A percentile compares a stretch with the other conserved stretches of the same genome.
Evolutionary conservation across 2,888 invertebrate species (phyloP).

Genomic region (Dilophus febrilis): DNA sequence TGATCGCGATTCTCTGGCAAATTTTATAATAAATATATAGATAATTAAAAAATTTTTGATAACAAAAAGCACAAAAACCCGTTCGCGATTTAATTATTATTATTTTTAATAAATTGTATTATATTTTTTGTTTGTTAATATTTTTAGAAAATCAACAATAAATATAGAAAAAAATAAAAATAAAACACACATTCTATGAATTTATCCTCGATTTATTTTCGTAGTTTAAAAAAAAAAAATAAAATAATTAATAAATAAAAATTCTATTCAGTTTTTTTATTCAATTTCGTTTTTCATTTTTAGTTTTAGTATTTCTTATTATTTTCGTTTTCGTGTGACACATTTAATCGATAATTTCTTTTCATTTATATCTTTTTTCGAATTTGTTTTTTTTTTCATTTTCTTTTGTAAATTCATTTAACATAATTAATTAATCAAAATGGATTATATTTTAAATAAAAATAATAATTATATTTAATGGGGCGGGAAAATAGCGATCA

Average conservation of each 20-base stretch:
- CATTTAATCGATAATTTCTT: not conserved
- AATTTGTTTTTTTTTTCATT: not conserved
- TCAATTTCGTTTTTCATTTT: too few relatives aligned
- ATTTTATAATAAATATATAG: not conserved
- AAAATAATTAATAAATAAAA: too few relatives aligned
- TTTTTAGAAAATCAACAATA: not conserved
- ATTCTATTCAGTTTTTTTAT: too few relatives aligned
- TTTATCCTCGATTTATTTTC: not conserved
- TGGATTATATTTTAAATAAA: too few relatives aligned
- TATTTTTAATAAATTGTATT: not conserved
- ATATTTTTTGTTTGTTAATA: not conserved
- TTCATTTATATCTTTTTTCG: conserved; percentile 3
- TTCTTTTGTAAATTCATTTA: not conserved
- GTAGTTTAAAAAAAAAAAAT: conserved; percentile 6
- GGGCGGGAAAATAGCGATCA: too few relatives aligned
- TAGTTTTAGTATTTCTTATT: too few relatives aligned
- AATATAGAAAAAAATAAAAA: not conserved
- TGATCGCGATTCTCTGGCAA: conserved; percentile 9
- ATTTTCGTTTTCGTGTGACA: conserved; percentile 4
- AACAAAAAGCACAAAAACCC: too few relatives aligned
- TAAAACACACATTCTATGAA: not conserved
- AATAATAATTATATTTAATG: too few relatives aligned
- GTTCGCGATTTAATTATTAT: not conserved
- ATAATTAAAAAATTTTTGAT: not conserved
- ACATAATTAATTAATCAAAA: too few relatives aligned